These are phyloP conservation scores for Pygoscelis adeliae DNA, from an alignment of 2,113 vertebrate genomes.

Conservation along the genomic window DNA sequence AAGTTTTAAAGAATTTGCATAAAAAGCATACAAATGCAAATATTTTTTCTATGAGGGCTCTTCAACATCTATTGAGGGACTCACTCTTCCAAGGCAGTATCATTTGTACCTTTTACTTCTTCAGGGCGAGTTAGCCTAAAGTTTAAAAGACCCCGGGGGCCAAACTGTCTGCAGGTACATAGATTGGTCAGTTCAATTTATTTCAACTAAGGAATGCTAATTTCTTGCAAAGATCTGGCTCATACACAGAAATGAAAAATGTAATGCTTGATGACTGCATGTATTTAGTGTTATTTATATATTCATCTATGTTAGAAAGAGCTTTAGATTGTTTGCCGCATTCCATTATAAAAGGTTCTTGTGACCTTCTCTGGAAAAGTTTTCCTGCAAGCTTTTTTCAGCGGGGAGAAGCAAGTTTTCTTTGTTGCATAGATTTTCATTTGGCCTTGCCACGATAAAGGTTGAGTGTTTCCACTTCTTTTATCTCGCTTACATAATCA, in stretches of 20 bases:
- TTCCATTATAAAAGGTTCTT: background rate
- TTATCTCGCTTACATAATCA: background rate
- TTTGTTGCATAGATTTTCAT: background rate
- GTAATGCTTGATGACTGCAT: fast-evolving
- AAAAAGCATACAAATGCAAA: background rate
- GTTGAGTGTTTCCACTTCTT: background rate
- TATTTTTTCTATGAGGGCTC: background rate
- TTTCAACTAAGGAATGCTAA: background rate
- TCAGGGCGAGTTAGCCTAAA: background rate
- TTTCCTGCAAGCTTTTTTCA: background rate
- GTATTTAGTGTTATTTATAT: background rate
- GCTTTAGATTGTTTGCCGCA: background rate
- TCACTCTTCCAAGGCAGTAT: background rate
- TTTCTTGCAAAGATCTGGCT: background rate
- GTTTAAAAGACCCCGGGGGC: background rate
- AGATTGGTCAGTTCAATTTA: background rate
- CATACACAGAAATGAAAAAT: background rate
- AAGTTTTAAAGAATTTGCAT: background rate
- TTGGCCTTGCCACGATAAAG: background rate
- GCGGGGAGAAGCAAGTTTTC: background rate
- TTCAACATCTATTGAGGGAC: background rate
- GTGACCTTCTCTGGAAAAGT: background rate
- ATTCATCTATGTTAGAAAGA: background rate
- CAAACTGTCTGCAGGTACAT: background rate
- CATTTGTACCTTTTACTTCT: background rate